Evolutionary conservation across 2,888 invertebrate species (phyloP).

Genomic region (Idaea straminata): DNA sequence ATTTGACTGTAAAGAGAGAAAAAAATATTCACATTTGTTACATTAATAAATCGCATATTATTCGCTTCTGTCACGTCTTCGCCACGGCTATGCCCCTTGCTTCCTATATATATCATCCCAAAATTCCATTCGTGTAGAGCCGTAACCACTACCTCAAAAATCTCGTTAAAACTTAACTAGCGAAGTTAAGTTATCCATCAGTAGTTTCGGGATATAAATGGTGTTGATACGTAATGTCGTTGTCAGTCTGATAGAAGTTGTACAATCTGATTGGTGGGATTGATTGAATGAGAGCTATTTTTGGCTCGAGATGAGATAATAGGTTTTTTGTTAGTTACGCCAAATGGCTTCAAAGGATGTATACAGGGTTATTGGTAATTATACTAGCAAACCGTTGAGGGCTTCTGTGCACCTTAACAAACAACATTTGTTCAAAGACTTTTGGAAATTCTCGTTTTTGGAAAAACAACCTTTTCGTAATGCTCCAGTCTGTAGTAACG

Average conservation of each 20-base stretch:
- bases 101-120: neutral
- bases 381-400: too few relatives aligned
- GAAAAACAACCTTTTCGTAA: too few relatives aligned
- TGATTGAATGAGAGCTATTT: neutral
- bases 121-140: constrained; percentile 30
- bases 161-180: constrained; percentile 62
- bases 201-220: constrained; percentile 28
- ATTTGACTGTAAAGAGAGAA: too few relatives aligned
- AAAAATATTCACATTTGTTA: too few relatives aligned
- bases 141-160: constrained; percentile 55
- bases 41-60: too few relatives aligned
- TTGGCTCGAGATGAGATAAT: neutral
- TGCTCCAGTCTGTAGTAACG: too few relatives aligned
- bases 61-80: constrained; percentile 12
- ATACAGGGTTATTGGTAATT: too few relatives aligned
- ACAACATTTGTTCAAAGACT: too few relatives aligned
- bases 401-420: too few relatives aligned
- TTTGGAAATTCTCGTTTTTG: too few relatives aligned
- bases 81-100: neutral
- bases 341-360: neutral
- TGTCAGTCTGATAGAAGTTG: neutral
- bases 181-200: constrained; percentile 40
- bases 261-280: neutral
- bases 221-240: constrained; percentile 22
- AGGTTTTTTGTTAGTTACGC: neutral